Percentiles rank a stretch among this genome's conserved stretches.
phyloP scores from a whole-genome alignment of 1,140 invertebrate species.

The Conus betulinus region DNA sequence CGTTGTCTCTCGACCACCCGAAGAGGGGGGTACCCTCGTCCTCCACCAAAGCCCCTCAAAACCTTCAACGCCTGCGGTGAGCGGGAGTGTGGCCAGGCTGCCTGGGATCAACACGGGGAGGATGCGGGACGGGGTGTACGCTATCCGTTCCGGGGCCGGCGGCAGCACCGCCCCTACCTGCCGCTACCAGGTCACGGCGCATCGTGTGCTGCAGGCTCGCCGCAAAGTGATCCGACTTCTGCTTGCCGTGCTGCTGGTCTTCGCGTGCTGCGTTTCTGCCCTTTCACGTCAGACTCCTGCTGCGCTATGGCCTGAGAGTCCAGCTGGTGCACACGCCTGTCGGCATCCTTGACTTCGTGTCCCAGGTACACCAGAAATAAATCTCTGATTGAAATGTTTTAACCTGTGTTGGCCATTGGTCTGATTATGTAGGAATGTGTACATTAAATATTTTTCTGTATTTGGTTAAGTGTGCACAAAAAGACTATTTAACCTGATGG shows the following conservation, averaged over 20 bases:
- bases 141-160: not conserved
- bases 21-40: no score
- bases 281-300: slow-evolving; percentile 88
- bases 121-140: slow-evolving; percentile 12
- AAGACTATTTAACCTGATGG: no score
- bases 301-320: slow-evolving; percentile 77
- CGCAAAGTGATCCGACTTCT: slow-evolving; percentile 82
- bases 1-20: not conserved
- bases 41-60: no score
- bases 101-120: not conserved
- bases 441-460: no score
- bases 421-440: no score
- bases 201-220: slow-evolving; percentile 65
- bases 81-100: not conserved
- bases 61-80: no score
- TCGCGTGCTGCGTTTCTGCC: slow-evolving; percentile 90
- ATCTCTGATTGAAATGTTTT: no score
- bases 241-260: slow-evolving; percentile 87
- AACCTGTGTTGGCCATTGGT: no score
- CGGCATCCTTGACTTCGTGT: not conserved
- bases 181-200: slow-evolving; percentile 32
- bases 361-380: not conserved
- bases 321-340: not conserved
- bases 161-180: not conserved
- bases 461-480: no score